phyloP scores from a whole-genome alignment of 2,888 invertebrate genomes.

The Acronicta psi region DNA sequence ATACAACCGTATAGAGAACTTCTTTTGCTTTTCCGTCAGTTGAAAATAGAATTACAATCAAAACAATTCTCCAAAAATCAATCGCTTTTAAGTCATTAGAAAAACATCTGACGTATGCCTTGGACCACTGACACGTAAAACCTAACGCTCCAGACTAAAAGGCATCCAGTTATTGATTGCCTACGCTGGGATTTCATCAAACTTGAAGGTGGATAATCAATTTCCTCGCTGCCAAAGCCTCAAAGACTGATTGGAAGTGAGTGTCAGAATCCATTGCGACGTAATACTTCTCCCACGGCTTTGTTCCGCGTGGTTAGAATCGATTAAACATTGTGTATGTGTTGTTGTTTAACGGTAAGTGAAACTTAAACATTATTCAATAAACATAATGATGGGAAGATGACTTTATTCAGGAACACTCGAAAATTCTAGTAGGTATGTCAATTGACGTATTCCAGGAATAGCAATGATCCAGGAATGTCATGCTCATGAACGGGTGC shows the following conservation, averaged over 20 bases:
- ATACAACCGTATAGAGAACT: too few relatives aligned
- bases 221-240: slow-evolving; percentile 48
- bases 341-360: slow-evolving; percentile 15
- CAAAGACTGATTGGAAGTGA: slow-evolving; percentile 58
- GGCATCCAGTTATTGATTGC: slow-evolving; percentile 46
- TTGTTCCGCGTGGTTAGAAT: slow-evolving; percentile 28
- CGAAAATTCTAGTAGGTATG: too few relatives aligned
- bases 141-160: slow-evolving; percentile 34
- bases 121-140: slow-evolving; percentile 16
- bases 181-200: slow-evolving; percentile 53
- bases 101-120: background rate
- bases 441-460: too few relatives aligned
- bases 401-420: too few relatives aligned
- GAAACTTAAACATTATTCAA: too few relatives aligned
- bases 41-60: too few relatives aligned
- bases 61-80: background rate
- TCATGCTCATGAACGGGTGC: too few relatives aligned
- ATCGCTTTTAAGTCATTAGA: background rate
- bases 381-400: too few relatives aligned
- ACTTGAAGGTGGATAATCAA: slow-evolving; percentile 59
- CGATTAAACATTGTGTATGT: slow-evolving; percentile 18
- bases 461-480: too few relatives aligned
- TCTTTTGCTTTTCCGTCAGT: too few relatives aligned
- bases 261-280: slow-evolving; percentile 48
- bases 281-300: slow-evolving; percentile 51